These are phyloP conservation scores for Drosophila gunungcola DNA, from an alignment of 1,140 invertebrate species.

Conservation along the genomic window DNA sequence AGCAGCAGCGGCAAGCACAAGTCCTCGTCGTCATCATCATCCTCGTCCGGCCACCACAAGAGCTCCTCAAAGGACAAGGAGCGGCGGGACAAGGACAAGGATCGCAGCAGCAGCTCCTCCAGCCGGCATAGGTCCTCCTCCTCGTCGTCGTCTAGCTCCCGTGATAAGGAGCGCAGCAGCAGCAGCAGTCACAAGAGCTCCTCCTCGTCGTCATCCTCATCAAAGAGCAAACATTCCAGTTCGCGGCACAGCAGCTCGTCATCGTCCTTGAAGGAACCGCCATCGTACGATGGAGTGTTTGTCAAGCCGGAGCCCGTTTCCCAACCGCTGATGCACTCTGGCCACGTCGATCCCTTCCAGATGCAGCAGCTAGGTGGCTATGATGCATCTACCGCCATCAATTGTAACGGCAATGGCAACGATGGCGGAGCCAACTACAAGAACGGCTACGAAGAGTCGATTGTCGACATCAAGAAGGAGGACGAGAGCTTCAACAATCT, in stretches of 20 bases:
- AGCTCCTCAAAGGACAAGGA: conserved; percentile 85
- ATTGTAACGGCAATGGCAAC: conserved; percentile 37
- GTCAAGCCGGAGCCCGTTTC: conserved; percentile 85
- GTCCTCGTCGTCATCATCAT: conserved; percentile 84
- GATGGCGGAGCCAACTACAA: conserved; percentile 77
- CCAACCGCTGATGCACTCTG: conserved; percentile 68
- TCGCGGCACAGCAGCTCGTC: conserved; percentile 76
- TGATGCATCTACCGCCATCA: conserved; percentile 12
- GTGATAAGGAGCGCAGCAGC: conserved; percentile 56
- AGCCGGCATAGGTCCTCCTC: conserved; percentile 85
- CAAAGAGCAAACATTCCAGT: conserved; percentile 85
- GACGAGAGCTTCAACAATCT: conserved; percentile 84
- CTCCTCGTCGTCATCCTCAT: conserved; percentile 75
- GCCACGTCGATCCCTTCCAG: conserved; percentile 45
- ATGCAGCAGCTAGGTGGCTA: conserved; percentile 17
- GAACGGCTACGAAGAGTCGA: conserved; percentile 74
- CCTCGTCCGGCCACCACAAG: conserved; percentile 67
- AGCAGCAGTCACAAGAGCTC: conserved; percentile 78
- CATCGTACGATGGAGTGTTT: conserved; percentile 75
- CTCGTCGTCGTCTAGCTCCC: conserved; percentile 81
- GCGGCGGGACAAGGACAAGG: conserved; percentile 84
- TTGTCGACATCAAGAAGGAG: conserved; percentile 70
- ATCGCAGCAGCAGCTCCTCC: conserved; percentile 84
- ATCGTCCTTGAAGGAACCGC: conserved; percentile 62
- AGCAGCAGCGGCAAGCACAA: conserved; percentile 83